A percentile compares a stretch with the other conserved stretches of the same genome.
phyloP scores from a whole-genome alignment of 30 jellyfish, hydroid and myxozoan species.

The Hydractinia echinata region DNA sequence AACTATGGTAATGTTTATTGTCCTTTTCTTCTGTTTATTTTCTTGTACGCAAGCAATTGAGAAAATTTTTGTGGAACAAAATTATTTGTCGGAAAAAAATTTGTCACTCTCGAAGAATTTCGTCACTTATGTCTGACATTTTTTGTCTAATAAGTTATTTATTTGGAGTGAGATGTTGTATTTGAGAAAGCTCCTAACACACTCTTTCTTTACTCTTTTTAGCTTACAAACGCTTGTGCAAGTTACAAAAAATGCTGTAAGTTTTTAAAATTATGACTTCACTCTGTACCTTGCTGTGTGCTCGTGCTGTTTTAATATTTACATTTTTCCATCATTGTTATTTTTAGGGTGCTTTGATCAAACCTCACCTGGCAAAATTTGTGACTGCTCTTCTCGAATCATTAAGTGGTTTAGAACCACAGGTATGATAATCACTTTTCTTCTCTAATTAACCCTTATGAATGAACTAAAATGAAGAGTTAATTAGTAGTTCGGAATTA shows the following conservation, averaged over 20 bases:
- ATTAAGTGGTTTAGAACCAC: constrained; percentile 91
- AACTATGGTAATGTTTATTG: constrained; percentile 46
- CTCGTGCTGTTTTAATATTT: not conserved
- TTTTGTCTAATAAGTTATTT: too few species aligned
- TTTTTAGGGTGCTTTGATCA: constrained; percentile 67
- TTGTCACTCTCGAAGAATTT: too few species aligned
- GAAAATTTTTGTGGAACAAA: too few species aligned
- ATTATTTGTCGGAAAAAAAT: too few species aligned
- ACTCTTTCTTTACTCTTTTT: not conserved
- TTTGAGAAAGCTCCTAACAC: too few species aligned
- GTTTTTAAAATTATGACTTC: constrained; percentile 16
- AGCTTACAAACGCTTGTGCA: constrained; percentile 75
- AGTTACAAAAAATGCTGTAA: constrained; percentile 81
- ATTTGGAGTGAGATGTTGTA: too few species aligned
- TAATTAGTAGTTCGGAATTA: too few species aligned
- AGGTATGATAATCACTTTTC: constrained; percentile 33
- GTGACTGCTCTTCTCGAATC: constrained; percentile 65
- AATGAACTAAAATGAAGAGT: too few species aligned
- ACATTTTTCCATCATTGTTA: not conserved
- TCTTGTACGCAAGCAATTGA: too few species aligned
- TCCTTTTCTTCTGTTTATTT: too few species aligned
- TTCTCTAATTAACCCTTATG: not conserved
- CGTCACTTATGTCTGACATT: too few species aligned
- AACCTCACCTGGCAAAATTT: constrained; percentile 73
- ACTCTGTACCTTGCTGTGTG: not conserved